Evolutionary conservation across 2,113 vertebrate species (phyloP).

Genomic region (Siphamia tubifer): DNA sequence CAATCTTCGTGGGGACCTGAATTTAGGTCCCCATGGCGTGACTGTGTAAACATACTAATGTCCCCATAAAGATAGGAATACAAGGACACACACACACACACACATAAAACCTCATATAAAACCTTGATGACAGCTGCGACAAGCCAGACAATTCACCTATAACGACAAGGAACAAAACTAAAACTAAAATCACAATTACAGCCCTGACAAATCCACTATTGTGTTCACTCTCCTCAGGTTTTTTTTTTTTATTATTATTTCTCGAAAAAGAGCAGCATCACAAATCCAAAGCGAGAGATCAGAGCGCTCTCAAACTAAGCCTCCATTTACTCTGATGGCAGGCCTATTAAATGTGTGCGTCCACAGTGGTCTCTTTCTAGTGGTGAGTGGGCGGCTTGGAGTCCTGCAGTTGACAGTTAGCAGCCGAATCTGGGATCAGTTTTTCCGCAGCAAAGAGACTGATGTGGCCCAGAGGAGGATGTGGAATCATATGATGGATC

Average conservation of each 20-base stretch:
- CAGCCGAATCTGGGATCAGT: constrained; percentile 72
- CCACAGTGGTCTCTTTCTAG: constrained; percentile 80
- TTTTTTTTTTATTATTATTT: neutral
- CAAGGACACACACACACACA: constrained; percentile 21
- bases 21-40: too few relatives aligned
- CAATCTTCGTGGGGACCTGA: too few relatives aligned
- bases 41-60: too few relatives aligned
- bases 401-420: constrained; percentile 72
- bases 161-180: constrained; percentile 57
- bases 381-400: constrained; percentile 70
- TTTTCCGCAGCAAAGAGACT: constrained; percentile 73
- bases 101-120: constrained; percentile 31
- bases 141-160: constrained; percentile 56
- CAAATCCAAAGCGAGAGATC: constrained; percentile 66
- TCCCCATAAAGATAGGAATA: too few relatives aligned
- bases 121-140: constrained; percentile 46
- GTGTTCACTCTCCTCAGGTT: constrained; percentile 41
- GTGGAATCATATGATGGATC: constrained; percentile 77
- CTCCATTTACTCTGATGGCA: constrained; percentile 66
- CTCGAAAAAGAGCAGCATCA: constrained; percentile 21
- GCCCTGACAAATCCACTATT: constrained; percentile 51
- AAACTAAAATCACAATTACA: constrained; percentile 60
- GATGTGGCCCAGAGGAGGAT: constrained; percentile 79
- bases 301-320: constrained; percentile 59
- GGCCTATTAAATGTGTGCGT: constrained; percentile 71